These are phyloP conservation scores for Antheraea yamamai DNA, from an alignment of 2,888 invertebrate species.

Conservation along the genomic window DNA sequence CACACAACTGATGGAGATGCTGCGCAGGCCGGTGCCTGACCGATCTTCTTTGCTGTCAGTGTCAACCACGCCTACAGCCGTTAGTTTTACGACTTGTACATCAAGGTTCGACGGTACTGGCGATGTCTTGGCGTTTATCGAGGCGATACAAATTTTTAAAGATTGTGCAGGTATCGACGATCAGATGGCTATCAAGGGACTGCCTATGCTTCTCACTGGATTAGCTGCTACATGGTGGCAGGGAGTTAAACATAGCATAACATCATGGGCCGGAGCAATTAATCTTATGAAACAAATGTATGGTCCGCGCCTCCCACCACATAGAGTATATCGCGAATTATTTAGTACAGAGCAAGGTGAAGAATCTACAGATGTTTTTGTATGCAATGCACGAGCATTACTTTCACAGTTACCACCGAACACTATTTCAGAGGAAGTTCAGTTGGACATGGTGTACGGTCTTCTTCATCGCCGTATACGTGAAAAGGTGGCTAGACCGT, in stretches of 20 bases:
- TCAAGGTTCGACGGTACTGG: conserved; percentile 27
- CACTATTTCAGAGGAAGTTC: conserved; percentile 13
- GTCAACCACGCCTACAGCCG: background rate
- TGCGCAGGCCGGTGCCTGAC: conserved; percentile 16
- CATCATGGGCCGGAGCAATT: conserved; percentile 18
- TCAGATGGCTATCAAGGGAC: conserved; percentile 28
- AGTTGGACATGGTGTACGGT: conserved; percentile 32
- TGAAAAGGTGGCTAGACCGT: conserved; percentile 24
- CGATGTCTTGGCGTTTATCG: conserved; percentile 27
- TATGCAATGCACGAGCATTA: conserved; percentile 18
- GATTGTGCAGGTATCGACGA: conserved; percentile 25
- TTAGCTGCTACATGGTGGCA: conserved; percentile 31
- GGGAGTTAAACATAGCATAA: conserved; percentile 18
- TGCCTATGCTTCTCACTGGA: conserved; percentile 31
- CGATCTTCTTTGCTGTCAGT: background rate
- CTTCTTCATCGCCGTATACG: conserved; percentile 28
- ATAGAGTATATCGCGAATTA: conserved; percentile 14
- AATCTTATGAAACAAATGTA: conserved; percentile 11
- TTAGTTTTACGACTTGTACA: conserved; percentile 25
- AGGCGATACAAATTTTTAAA: conserved; percentile 28
- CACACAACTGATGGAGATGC: conserved; percentile 23
- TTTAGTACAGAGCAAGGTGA: conserved; percentile 12
- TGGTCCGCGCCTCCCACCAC: conserved; percentile 20
- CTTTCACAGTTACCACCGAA: conserved; percentile 22
- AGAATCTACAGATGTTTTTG: conserved; percentile 1